Conservation (phyloP, 2,797 vertebrate genomes). For the Coregonus sp. region DNA sequence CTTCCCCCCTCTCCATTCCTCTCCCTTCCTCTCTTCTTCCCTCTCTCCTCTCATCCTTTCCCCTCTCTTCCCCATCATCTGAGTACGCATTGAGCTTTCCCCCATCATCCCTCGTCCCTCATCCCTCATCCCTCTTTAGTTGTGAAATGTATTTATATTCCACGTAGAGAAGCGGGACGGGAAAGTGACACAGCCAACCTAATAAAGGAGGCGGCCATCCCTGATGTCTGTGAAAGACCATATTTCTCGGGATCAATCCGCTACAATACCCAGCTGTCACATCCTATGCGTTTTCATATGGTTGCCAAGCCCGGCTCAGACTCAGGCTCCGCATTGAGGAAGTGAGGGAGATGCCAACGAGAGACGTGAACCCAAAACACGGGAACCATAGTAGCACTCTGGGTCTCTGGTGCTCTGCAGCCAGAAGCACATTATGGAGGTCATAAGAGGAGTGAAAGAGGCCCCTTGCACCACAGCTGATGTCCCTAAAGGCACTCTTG, state of each 20-base stretch:
- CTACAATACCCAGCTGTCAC: constrained; percentile 58
- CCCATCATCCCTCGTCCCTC: constrained; percentile 33
- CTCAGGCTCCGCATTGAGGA: no score
- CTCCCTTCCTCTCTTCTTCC: constrained; percentile 27
- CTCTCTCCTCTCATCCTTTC: constrained; percentile 26
- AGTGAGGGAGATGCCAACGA: constrained; percentile 39
- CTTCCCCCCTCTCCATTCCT: constrained; percentile 29
- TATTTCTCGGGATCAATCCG: constrained; percentile 52
- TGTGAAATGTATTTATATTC: constrained; percentile 74
- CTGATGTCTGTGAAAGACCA: constrained; percentile 52
- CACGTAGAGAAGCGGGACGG: constrained; percentile 13
- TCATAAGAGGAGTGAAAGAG: constrained; percentile 24
- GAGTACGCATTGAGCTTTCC: constrained; percentile 46
- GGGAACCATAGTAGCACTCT: constrained; percentile 4
- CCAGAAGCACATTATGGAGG: constrained; percentile 23
- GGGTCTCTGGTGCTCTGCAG: constrained; percentile 39
- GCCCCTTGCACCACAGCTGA: constrained; percentile 45
- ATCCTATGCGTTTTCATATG: constrained; percentile 36
- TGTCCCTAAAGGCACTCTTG: constrained; percentile 29
- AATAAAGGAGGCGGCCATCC: constrained; percentile 47
- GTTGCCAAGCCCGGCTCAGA: no score
- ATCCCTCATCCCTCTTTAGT: constrained; percentile 48
- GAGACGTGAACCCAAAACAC: constrained; percentile 41
- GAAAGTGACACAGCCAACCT: constrained; percentile 64
- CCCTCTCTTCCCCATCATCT: no score